Base-by-base conservation (phyloP, 2,113 vertebrate genomes). In the Corythornis vintsioides region DNA sequence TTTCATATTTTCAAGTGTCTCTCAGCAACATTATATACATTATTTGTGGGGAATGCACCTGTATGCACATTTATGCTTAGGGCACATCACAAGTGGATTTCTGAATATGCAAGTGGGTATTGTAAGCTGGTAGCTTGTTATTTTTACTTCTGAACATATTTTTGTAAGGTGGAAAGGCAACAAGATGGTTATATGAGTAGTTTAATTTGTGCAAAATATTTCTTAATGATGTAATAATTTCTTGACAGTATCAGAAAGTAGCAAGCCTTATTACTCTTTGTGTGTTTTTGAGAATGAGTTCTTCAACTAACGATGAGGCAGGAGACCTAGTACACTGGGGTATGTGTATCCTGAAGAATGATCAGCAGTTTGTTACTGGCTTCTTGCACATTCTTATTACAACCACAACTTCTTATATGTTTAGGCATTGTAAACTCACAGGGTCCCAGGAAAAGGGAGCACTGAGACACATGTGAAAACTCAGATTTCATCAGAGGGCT, bases 261-360 rank as follows among this genome's bases (percentile, higher is more conserved):
- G n/a, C 15, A 52, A 57, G 11, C 40, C 31, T 45, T 55, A 11
- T 11, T 72, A 48, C 45, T 80, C 18, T 81, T 53, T 69, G 2
- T 75, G 1, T n/a, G 55, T 72, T 76, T 43, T 71, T 69, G 59
- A 69, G n/a, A 5, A 3, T 45, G 45, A 48, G 28, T 13, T 82
- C n/a, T 43, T 8, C 52, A 59, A 31, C 24, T 10, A 50, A 2
- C 0, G 0, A 8, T 7, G 24, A 40, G 53, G 20, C 43, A 3
- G 3, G 43, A 77, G 56, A 82, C 45, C 17, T 55, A 9, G 17
- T 55, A n/a, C 33, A 9, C 29, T 47, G 38, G 35, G 10, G 25
- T 42, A 20, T 11, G 15, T 12, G 52, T 67, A 35, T 57, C 28
- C 61, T 75, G 82, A 75, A 52, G 57, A 56, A 40, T n/a, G 6